Conservation (phyloP, 2,888 invertebrate genomes). For the Caprella mutica region DNA sequence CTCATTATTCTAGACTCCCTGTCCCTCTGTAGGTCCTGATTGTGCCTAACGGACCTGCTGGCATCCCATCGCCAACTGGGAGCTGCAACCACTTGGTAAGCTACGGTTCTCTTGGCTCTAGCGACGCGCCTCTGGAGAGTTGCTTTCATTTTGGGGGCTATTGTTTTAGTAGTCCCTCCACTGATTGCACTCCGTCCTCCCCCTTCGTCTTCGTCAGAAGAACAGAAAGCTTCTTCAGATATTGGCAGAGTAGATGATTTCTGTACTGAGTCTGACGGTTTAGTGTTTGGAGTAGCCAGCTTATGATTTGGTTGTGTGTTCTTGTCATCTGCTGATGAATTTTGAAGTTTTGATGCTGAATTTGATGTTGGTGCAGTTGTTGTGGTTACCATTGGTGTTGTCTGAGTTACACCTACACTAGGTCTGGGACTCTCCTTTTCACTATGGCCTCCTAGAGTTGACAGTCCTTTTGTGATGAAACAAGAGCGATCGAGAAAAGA, state of each 20-base stretch:
- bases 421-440: too few relatives aligned
- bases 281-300: too few relatives aligned
- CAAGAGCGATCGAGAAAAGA: conserved; percentile 8
- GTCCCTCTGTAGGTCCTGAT: conserved; percentile 33
- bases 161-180: not conserved
- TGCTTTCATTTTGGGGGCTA: conserved; percentile 11
- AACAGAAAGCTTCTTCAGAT: not conserved
- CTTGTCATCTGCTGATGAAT: too few relatives aligned
- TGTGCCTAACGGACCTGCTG: conserved; percentile 30
- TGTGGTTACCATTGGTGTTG: too few relatives aligned
- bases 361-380: not conserved
- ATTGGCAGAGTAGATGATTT: not conserved
- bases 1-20: conserved; percentile 24
- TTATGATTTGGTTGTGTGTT: too few relatives aligned
- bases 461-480: not conserved
- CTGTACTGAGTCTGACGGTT: not conserved
- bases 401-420: too few relatives aligned
- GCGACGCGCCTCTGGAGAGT: conserved; percentile 7
- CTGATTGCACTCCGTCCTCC: too few relatives aligned
- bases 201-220: conserved; percentile 11
- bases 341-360: not conserved
- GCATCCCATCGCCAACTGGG: conserved; percentile 31
- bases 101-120: conserved; percentile 6
- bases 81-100: conserved; percentile 15
- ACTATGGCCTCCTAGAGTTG: too few relatives aligned